phyloP scores from a whole-genome alignment of 1,140 invertebrate species.

The Venturia canescens region DNA sequence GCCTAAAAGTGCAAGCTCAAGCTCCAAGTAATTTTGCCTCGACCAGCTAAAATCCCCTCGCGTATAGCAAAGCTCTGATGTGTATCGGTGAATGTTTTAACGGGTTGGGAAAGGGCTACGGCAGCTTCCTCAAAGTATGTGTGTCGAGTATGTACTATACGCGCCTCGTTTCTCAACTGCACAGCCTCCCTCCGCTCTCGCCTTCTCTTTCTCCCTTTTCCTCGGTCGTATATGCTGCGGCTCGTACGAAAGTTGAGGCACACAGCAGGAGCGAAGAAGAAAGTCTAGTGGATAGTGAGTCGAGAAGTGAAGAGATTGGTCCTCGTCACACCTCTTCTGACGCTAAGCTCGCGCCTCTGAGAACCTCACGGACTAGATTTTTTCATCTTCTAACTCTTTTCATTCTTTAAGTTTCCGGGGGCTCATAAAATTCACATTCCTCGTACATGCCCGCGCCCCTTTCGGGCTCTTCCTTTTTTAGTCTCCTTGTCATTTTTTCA shows the following conservation, averaged over 20 bases:
- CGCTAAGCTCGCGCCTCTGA: conserved; percentile 20
- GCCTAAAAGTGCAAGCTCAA: conserved; percentile 1
- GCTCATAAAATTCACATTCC: neutral
- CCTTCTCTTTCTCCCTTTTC: neutral
- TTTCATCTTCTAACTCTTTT: neutral
- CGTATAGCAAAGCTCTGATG: conserved; percentile 36
- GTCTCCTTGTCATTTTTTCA: neutral
- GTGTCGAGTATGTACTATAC: conserved; percentile 35
- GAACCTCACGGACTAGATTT: conserved; percentile 30
- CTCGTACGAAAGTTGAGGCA: neutral
- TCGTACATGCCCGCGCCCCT: neutral
- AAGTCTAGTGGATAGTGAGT: conserved; percentile 54
- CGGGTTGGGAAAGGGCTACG: conserved; percentile 26
- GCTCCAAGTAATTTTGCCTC: neutral
- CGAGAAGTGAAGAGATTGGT: conserved; percentile 49
- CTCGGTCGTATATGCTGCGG: conserved; percentile 3
- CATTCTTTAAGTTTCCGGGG: conserved; percentile 2
- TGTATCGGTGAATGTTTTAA: conserved; percentile 40
- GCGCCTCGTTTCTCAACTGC: conserved; percentile 21
- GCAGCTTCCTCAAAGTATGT: conserved; percentile 36
- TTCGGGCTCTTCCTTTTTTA: neutral
- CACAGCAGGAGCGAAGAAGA: conserved; percentile 8
- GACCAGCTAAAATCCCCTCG: neutral
- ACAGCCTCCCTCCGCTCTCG: neutral
- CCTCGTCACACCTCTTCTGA: conserved; percentile 42